Base-by-base conservation (phyloP, 2,888 invertebrate species). In the Miltochrista miniata region DNA sequence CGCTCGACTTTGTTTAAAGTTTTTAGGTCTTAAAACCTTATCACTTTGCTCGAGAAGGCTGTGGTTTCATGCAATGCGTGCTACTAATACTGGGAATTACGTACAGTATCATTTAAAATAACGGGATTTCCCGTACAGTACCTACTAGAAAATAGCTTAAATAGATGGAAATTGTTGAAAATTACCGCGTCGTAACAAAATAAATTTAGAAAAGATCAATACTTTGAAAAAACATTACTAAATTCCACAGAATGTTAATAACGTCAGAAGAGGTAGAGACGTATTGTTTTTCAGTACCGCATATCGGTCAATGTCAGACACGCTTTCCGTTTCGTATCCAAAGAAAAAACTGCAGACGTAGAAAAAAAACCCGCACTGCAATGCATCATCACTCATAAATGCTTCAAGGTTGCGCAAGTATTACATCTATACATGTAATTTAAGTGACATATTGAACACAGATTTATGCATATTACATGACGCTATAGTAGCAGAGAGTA, bases 291-390 rank as follows among this genome's bases (percentile, higher is more conserved):
- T 84, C 82, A 78, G 76, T 61, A n/a, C 57, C 51, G 73, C 79
- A 84, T 80, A 81, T 86, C 83, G 87, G 87, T 89, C 89, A 87
- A 87, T 86, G 89, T 80, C 87, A 79, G 70, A 61, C 60, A 52
- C 71, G 83, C 79, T 87, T 84, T 85, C 83, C 77, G 81, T 85
- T 87, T 80, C 76, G 45, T 72, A 74, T 68, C 55, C 56, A 50
- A 68, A 65, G 24, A 74, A 76, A 68, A 76, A 74, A 61, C 58
- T 65, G 65, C 54, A 64, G 56, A 62, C 60, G 46, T 31, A 61
- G 54, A 60, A 56, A 61, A 64, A 61, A 59, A 54, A 47, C 59
- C 54, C 51, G 59, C 56, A 52, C 53, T 45, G 66, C 54, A 61
- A 57, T 57, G 61, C 59, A 51, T 57, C 40, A 67, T 64, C 69